phyloP scores from a whole-genome alignment of 2,113 vertebrate genomes.

The Ailurus styani region DNA sequence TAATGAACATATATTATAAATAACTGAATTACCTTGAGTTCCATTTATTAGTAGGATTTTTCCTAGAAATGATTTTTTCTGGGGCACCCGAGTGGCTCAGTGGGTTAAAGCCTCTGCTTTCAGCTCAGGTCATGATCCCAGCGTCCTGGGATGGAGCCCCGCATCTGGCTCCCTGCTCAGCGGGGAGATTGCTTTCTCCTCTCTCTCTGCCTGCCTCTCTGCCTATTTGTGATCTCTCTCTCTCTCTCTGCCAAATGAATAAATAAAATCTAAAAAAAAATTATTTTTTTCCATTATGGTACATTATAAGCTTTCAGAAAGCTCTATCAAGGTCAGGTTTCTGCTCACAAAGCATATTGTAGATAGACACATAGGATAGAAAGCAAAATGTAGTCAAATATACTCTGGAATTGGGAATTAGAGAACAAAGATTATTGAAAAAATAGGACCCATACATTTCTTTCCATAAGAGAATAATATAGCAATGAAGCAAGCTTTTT shows the following conservation, averaged over 20 bases:
- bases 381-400: conserved; percentile 11
- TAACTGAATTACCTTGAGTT: conserved; percentile 46
- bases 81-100: too few species aligned
- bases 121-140: too few species aligned
- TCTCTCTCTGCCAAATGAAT: too few species aligned
- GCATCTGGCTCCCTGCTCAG: too few species aligned
- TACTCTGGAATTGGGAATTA: conserved; percentile 15
- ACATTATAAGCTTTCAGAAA: conserved; percentile 27
- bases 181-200: too few species aligned
- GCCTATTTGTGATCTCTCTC: too few species aligned
- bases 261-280: too few species aligned
- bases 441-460: not conserved
- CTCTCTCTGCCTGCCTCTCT: too few species aligned
- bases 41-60: conserved; percentile 39
- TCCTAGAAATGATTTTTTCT: conserved; percentile 45
- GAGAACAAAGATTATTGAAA: not conserved
- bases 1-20: conserved; percentile 49
- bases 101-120: too few species aligned
- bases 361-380: not conserved
- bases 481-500: not conserved
- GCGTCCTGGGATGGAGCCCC: too few species aligned
- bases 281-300: conserved; percentile 31
- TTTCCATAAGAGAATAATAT: not conserved
- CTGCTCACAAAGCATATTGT: conserved; percentile 11
- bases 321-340: not conserved